Evolutionary conservation across 2,113 vertebrate genomes (phyloP), one percentile per base, ranked within the genome.

Genomic region (Urocolius indicus): DNA sequence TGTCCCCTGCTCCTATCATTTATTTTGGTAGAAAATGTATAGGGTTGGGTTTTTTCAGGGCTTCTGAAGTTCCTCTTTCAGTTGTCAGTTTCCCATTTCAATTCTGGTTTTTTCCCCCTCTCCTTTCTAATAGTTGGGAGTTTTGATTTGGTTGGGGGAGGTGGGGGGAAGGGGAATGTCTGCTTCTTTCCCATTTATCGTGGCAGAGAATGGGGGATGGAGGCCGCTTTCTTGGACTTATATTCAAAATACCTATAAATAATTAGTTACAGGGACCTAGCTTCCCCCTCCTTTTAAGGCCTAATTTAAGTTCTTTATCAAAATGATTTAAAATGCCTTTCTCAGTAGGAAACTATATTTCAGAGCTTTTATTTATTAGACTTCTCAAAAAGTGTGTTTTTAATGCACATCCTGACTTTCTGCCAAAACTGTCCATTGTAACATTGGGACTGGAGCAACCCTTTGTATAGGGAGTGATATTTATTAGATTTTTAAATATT

Each of bases 381-480:
- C 96, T 97, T 97, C 93, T 97, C 96, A 89, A 96, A 96, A 98
- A 98, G 97, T 97, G 97, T 98, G 97, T 97, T 98, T 98, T 98
- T 98, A 98, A 98, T 98, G 98, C 98, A 98, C 86, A 80, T 97
- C 96, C 98, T 98, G 98, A 98, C 97, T 98, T 98, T 97, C 97
- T 98, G 98, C 98, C 98, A 98, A 98, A 97, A 84, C 90, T 97
- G 92, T 97, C 96, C 95, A 84, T 96, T 86, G 95, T 92, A 97
- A 97, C 92, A 90, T 22, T 97, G 96, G 96, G 96, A 96, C 90
- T 93, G 94, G 89, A 95, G 65, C 93, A 85, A 74, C 61, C 84
- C 88, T 87, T 96, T 95, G 97, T 97, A 96, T 83, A 95, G 93
- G 95, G 95, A 97, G 65, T 87, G 94, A 97, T 97, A 98, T 97